Evolutionary conservation across 2,888 invertebrate species (phyloP).

Genomic region (Conops quadrifasciatus): DNA sequence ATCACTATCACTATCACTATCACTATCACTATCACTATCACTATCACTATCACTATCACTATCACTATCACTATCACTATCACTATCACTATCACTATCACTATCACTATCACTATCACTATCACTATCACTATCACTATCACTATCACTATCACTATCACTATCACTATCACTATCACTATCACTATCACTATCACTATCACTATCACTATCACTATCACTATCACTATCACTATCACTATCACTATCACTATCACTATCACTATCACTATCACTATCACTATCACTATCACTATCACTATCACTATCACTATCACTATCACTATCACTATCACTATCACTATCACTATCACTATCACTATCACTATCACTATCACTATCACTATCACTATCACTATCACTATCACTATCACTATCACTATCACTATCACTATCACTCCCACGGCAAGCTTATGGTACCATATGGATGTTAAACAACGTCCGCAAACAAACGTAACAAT

Average conservation of each 20-base stretch:
- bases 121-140: slow-evolving; percentile 32
- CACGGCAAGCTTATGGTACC: too few relatives aligned
- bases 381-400: slow-evolving; percentile 29
- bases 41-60: slow-evolving; percentile 9
- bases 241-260: slow-evolving; percentile 35
- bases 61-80: slow-evolving; percentile 32
- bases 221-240: slow-evolving; percentile 29
- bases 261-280: slow-evolving; percentile 13
- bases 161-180: slow-evolving; percentile 27
- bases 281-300: slow-evolving; percentile 33
- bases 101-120: slow-evolving; percentile 20
- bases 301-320: slow-evolving; percentile 31
- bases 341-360: slow-evolving; percentile 34
- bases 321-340: slow-evolving; percentile 24
- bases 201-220: slow-evolving; percentile 17
- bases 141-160: slow-evolving; percentile 29
- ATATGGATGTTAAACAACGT: too few relatives aligned
- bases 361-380: slow-evolving; percentile 23
- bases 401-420: slow-evolving; percentile 34
- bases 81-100: slow-evolving; percentile 34
- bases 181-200: slow-evolving; percentile 34
- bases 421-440: slow-evolving; percentile 3
- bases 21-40: slow-evolving; percentile 34
- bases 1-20: slow-evolving; percentile 34
- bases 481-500: too few relatives aligned